Evolutionary conservation across 2,888 invertebrate genomes (phyloP).

Genomic region (Andrena praecox): DNA sequence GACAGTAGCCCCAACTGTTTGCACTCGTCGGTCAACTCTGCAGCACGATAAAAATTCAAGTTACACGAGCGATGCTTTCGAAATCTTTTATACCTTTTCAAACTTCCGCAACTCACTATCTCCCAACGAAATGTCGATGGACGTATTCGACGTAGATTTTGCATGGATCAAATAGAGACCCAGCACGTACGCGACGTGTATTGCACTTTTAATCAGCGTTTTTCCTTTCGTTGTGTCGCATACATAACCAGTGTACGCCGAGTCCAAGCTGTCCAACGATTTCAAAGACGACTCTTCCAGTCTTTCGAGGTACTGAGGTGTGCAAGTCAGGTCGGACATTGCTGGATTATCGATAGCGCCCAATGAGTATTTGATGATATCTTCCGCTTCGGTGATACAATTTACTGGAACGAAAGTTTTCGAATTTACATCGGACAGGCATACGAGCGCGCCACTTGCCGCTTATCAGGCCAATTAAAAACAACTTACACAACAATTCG

Average conservation of each 20-base stretch:
- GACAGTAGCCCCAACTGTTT: slow-evolving; percentile 87
- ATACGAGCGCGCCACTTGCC: background rate
- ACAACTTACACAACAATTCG: slow-evolving; percentile 81
- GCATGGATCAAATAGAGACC: slow-evolving; percentile 89
- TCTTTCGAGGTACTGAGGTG: slow-evolving; percentile 87
- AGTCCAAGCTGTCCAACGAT: slow-evolving; percentile 80
- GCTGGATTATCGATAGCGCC: slow-evolving; percentile 90
- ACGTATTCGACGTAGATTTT: slow-evolving; percentile 92
- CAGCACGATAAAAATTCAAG: slow-evolving; percentile 13
- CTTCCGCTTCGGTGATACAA: slow-evolving; percentile 84
- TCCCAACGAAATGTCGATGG: slow-evolving; percentile 89
- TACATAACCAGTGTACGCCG: slow-evolving; percentile 77
- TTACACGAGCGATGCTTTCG: background rate
- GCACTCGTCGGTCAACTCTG: slow-evolving; percentile 88
- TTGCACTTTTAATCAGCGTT: slow-evolving; percentile 84
- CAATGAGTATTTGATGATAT: slow-evolving; percentile 86
- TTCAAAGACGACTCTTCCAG: slow-evolving; percentile 85
- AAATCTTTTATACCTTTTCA: background rate
- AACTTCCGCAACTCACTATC: slow-evolving; percentile 86
- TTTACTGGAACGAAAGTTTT: slow-evolving; percentile 79
- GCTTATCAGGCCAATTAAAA: background rate
- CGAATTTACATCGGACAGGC: background rate
- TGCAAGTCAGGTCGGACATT: slow-evolving; percentile 88
- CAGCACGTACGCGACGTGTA: slow-evolving; percentile 87
- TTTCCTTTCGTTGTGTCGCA: slow-evolving; percentile 80